Percentiles rank a stretch among this genome's conserved stretches.
These are phyloP conservation scores for Trachelus troglodyta DNA, from an alignment of 2,888 invertebrate genomes.

Conservation along the genomic window DNA sequence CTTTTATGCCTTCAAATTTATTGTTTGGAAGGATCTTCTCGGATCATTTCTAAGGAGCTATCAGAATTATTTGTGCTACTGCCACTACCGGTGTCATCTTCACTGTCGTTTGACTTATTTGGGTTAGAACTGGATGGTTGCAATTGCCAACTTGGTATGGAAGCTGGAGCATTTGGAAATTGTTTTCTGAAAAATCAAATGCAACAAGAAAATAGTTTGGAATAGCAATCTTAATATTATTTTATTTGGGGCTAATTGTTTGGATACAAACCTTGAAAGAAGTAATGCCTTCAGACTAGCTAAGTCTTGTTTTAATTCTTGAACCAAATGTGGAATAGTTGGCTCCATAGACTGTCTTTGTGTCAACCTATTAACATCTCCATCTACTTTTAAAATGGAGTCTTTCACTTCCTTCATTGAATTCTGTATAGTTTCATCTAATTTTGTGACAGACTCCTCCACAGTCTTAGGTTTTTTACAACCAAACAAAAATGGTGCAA, in stretches of 20 bases:
- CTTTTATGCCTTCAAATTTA: conserved; percentile 20
- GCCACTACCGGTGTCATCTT: conserved; percentile 64
- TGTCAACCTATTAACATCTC: conserved; percentile 70
- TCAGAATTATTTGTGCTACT: conserved; percentile 66
- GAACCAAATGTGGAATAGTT: conserved; percentile 56
- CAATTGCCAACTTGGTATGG: conserved; percentile 86
- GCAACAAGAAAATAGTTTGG: conserved; percentile 9
- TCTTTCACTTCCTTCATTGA: conserved; percentile 73
- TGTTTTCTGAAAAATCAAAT: conserved; percentile 73
- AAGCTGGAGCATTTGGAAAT: conserved; percentile 77
- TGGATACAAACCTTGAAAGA: conserved; percentile 53
- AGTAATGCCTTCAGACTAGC: conserved; percentile 62
- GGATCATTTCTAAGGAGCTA: conserved; percentile 67
- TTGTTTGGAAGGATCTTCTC: conserved; percentile 62
- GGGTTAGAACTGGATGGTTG: conserved; percentile 64
- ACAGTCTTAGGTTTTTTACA: conserved; percentile 74
- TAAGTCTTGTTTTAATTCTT: conserved; percentile 61
- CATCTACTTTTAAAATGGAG: conserved; percentile 75
- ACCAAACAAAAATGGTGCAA: conserved; percentile 77
- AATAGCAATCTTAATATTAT: background rate
- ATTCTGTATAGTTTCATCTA: conserved; percentile 75
- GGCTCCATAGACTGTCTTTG: conserved; percentile 53
- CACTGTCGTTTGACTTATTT: conserved; percentile 58
- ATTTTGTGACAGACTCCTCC: conserved; percentile 75
- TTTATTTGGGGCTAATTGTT: background rate